Conservation (phyloP, 2,888 invertebrate genomes). For the Orthosia gothica region DNA sequence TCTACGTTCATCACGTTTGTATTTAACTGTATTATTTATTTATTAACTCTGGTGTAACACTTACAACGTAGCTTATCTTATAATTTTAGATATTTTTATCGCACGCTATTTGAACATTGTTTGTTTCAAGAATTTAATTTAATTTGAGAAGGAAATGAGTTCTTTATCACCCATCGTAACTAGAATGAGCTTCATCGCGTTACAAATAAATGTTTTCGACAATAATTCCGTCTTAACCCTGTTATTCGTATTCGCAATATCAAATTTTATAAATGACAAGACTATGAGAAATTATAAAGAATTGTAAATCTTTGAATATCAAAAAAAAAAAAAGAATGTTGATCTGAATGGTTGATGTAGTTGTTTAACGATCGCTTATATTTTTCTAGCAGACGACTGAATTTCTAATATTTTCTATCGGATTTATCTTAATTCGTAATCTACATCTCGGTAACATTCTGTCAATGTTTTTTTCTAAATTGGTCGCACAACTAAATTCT, state of each 20-base stretch:
- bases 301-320: constrained; percentile 58
- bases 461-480: constrained; percentile 35
- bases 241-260: constrained; percentile 71
- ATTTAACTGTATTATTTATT: constrained; percentile 55
- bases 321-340: constrained; percentile 64
- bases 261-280: constrained; percentile 72
- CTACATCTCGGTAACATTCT: constrained; percentile 9
- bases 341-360: constrained; percentile 48
- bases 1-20: constrained; percentile 48
- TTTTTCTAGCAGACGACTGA: constrained; percentile 63
- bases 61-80: constrained; percentile 47
- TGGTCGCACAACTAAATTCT: constrained; percentile 45
- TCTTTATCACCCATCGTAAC: constrained; percentile 18
- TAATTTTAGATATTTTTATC: constrained; percentile 32
- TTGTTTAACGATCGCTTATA: constrained; percentile 60
- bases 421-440: constrained; percentile 42
- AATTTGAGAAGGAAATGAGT: constrained; percentile 31
- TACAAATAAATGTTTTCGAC: constrained; percentile 75
- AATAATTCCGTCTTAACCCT: constrained; percentile 75
- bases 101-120: constrained; percentile 12
- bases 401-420: constrained; percentile 48
- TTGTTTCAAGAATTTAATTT: constrained; percentile 12
- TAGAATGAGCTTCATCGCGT: constrained; percentile 72
- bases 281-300: constrained; percentile 44
- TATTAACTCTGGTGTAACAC: constrained; percentile 60